Conservation (phyloP, 2,888 invertebrate species). For the Xestoiulus laeticollis region DNA sequence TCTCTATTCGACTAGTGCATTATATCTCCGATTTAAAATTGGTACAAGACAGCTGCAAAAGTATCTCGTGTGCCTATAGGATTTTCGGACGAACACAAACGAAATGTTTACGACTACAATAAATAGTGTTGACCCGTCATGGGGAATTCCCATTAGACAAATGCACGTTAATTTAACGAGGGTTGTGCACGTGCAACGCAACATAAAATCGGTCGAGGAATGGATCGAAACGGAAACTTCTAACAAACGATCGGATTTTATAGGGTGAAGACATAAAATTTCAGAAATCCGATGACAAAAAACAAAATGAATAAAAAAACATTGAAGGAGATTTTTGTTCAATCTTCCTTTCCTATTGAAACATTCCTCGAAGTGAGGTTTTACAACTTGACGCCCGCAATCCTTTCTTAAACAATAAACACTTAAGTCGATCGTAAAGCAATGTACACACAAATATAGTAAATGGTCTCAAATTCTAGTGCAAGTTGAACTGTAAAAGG, state of each 20-base stretch:
- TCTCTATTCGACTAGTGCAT: background rate
- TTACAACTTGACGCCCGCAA: background rate
- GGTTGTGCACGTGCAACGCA: background rate
- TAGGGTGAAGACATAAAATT: slow-evolving; percentile 37
- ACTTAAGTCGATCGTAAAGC: background rate
- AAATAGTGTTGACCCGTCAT: slow-evolving; percentile 34
- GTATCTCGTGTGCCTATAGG: background rate
- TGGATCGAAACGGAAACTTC: slow-evolving; percentile 34
- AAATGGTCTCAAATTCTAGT: too few relatives aligned
- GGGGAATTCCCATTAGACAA: slow-evolving; percentile 34
- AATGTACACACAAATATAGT: background rate
- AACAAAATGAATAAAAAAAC: background rate
- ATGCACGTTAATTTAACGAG: slow-evolving; percentile 10
- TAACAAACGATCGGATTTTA: slow-evolving; percentile 27
- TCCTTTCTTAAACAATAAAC: background rate
- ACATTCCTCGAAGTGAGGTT: background rate
- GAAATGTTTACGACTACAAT: slow-evolving; percentile 32
- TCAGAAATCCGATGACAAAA: slow-evolving; percentile 27
- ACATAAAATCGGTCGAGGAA: background rate
- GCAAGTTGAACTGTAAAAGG: too few relatives aligned
- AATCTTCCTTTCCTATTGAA: slow-evolving; percentile 2
- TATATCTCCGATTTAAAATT: background rate
- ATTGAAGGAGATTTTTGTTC: slow-evolving; percentile 1
- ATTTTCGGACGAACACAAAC: slow-evolving; percentile 37
- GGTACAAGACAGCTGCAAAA: slow-evolving; percentile 7